phyloP scores from a whole-genome alignment of 1,140 invertebrate species.

The Neomicropteryx cornuta region DNA sequence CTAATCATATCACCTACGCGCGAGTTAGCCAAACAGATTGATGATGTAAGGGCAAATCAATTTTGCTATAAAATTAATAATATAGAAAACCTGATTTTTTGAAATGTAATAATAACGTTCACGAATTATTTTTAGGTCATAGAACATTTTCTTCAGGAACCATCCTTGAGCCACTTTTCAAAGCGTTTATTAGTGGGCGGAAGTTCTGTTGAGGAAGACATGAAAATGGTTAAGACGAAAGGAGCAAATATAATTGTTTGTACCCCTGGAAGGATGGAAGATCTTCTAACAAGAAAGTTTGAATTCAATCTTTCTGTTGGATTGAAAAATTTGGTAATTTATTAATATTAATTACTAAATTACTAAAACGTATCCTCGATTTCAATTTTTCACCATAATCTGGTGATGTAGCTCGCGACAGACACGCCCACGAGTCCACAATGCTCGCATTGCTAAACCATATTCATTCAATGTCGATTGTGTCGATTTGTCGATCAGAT shows the following conservation, averaged over 20 bases:
- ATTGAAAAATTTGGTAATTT: conserved; percentile 61
- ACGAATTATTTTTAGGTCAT: conserved; percentile 27
- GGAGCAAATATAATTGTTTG: conserved; percentile 83
- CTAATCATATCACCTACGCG: conserved; percentile 89
- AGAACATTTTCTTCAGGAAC: conserved; percentile 26
- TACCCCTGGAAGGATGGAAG: conserved; percentile 87
- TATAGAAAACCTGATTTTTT: too few species aligned
- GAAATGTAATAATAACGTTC: too few species aligned
- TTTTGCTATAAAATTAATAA: conserved; percentile 30
- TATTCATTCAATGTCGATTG: too few species aligned
- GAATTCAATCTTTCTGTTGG: conserved; percentile 50
- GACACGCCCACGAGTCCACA: too few species aligned
- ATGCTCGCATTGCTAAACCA: too few species aligned
- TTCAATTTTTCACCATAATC: not conserved
- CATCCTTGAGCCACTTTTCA: conserved; percentile 23
- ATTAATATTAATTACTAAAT: conserved; percentile 5
- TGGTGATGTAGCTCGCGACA: too few species aligned
- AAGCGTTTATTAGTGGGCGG: conserved; percentile 70
- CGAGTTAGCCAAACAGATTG: conserved; percentile 85
- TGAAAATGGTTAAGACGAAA: conserved; percentile 48
- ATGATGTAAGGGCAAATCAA: conserved; percentile 45
- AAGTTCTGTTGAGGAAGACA: conserved; percentile 59
- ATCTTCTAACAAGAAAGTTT: conserved; percentile 60
- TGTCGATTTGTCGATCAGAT: too few species aligned
- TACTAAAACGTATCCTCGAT: conserved; percentile 6